A percentile compares a stretch with the other conserved stretches of the same genome.
These are phyloP conservation scores for Drosophila persimilis DNA, from an alignment of 1,140 invertebrate genomes.

Conservation along the genomic window DNA sequence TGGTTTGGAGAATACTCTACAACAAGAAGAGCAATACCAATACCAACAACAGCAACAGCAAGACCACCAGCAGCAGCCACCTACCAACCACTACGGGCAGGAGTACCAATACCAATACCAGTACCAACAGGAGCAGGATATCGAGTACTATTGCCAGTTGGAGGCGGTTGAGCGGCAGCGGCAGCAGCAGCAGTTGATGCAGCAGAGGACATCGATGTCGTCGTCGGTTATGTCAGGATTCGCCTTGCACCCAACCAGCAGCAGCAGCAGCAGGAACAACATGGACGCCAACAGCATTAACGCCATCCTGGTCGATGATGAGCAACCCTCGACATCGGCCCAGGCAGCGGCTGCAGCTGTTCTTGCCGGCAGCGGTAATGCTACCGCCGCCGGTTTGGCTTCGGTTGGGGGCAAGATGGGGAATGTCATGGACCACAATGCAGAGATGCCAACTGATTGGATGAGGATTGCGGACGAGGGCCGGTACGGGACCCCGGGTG, in stretches of 20 bases:
- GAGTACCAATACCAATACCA: conserved; percentile 35
- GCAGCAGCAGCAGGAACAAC: conserved; percentile 42
- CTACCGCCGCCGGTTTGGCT: conserved; percentile 3
- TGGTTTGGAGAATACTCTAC: conserved; percentile 80
- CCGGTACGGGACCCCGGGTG: conserved; percentile 83
- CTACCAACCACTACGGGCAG: conserved; percentile 48
- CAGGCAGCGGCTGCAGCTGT: conserved; percentile 63
- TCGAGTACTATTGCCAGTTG: conserved; percentile 70
- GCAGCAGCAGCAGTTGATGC: conserved; percentile 80
- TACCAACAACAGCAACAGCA: conserved; percentile 51
- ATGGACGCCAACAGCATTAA: conserved; percentile 75
- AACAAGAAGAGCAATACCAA: conserved; percentile 71
- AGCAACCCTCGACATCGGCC: conserved; percentile 76
- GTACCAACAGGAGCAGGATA: conserved; percentile 62
- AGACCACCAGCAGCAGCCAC: conserved; percentile 54
- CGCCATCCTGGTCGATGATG: conserved; percentile 75
- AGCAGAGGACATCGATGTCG: conserved; percentile 82
- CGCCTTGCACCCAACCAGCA: conserved; percentile 53
- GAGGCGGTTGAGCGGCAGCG: conserved; percentile 50
- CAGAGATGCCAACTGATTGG: conserved; percentile 82
- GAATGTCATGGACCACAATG: conserved; percentile 60
- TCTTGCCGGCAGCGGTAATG: conserved; percentile 10
- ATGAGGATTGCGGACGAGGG: conserved; percentile 82
- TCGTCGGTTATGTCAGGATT: conserved; percentile 75
- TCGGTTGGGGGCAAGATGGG: conserved; percentile 43